These are phyloP conservation scores for Octopus sinensis DNA, from an alignment of 1,140 invertebrate species.

Conservation along the genomic window DNA sequence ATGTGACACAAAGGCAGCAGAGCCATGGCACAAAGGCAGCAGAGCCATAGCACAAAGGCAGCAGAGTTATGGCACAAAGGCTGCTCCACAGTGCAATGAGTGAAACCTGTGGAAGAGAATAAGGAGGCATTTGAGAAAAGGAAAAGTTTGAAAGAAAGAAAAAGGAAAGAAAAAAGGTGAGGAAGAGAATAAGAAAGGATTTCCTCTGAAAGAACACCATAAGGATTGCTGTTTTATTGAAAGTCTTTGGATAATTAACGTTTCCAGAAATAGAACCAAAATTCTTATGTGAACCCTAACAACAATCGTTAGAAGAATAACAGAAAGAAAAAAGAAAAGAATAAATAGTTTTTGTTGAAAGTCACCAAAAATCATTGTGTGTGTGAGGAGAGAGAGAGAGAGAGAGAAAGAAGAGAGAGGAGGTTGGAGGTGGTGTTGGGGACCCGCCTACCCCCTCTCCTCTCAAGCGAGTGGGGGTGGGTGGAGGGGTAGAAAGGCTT, in stretches of 20 bases:
- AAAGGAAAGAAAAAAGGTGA: slow-evolving; percentile 2
- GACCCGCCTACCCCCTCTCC: neutral
- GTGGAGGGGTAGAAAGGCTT: neutral
- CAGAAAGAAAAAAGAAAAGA: neutral
- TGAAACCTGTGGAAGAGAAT: no score
- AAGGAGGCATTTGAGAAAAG: no score
- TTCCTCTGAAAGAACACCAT: neutral
- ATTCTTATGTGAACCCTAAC: neutral
- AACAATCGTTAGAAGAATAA: neutral
- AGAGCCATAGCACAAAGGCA: no score
- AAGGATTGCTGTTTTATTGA: neutral
- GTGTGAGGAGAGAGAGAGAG: slow-evolving; percentile 3
- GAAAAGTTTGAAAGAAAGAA: slow-evolving; percentile 7
- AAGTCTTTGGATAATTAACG: neutral
- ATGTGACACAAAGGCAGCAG: no score
- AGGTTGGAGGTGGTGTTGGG: neutral
- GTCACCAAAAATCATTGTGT: neutral
- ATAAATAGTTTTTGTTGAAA: neutral
- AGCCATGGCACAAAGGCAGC: no score
- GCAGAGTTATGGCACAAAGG: no score
- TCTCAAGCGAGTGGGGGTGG: neutral
- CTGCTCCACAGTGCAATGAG: no score
- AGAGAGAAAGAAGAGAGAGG: neutral
- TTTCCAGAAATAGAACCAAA: no score
- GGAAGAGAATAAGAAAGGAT: neutral